Percentiles rank a stretch among this genome's conserved stretches.
Conservation (phyloP, 2,888 invertebrate species). For the Thera britannica region DNA sequence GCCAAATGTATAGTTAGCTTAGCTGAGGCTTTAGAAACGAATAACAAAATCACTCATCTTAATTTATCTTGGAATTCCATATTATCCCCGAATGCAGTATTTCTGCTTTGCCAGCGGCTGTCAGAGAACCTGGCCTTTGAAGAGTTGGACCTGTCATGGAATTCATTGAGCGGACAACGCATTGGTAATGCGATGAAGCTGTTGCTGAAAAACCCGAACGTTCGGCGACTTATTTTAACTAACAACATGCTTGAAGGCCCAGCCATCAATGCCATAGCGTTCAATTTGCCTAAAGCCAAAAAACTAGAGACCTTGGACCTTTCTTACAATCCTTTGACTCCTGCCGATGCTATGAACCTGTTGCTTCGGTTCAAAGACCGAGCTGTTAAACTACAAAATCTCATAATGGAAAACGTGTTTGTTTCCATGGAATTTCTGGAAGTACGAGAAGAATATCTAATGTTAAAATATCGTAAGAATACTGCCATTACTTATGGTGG, state of each 20-base stretch:
- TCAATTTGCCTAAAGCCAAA: constrained; percentile 48
- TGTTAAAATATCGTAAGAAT: constrained; percentile 48
- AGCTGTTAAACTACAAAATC: constrained; percentile 52
- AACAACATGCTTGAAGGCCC: constrained; percentile 59
- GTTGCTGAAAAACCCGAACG: constrained; percentile 47
- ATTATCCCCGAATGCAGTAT: constrained; percentile 47
- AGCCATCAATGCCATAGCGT: constrained; percentile 46
- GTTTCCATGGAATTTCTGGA: constrained; percentile 53
- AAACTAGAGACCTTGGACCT: constrained; percentile 56
- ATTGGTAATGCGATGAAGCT: constrained; percentile 52
- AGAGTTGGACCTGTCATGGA: constrained; percentile 66
- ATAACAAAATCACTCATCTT: constrained; percentile 58
- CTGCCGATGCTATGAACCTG: constrained; percentile 53
- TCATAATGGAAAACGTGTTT: constrained; percentile 60
- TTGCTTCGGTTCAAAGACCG: constrained; percentile 49
- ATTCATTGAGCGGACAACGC: constrained; percentile 51
- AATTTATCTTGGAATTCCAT: constrained; percentile 68
- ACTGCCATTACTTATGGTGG: constrained; percentile 56
- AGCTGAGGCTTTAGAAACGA: constrained; percentile 55
- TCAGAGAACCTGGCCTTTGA: constrained; percentile 52
- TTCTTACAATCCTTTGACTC: constrained; percentile 61
- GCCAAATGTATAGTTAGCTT: constrained; percentile 52
- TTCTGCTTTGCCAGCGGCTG: constrained; percentile 48
- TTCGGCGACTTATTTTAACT: constrained; percentile 55
- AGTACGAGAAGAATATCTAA: constrained; percentile 43